Evolutionary conservation across 2,797 vertebrate species (phyloP).

Genomic region (Otolemur crassicaudatus): DNA sequence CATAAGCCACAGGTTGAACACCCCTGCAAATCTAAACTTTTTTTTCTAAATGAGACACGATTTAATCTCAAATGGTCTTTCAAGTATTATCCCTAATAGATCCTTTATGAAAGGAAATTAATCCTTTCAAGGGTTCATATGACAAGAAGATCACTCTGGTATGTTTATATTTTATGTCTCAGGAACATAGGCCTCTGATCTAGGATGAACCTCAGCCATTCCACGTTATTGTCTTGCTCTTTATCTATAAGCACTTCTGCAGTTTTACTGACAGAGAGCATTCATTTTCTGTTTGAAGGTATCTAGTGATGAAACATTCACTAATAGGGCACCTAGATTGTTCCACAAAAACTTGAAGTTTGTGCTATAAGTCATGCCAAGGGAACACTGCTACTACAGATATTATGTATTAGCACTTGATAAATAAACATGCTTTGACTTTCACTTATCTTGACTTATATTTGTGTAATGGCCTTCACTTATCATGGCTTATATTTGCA

Average conservation of each 20-base stretch:
- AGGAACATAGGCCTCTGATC: background rate
- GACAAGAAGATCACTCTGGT: background rate
- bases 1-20: no score
- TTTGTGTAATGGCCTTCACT: background rate
- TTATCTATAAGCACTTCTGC: background rate
- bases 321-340: background rate
- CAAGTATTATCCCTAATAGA: background rate
- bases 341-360: background rate
- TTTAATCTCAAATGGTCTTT: constrained; percentile 32
- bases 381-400: background rate
- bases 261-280: background rate
- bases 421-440: background rate
- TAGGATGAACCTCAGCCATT: background rate
- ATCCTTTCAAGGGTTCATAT: no score
- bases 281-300: background rate
- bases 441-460: background rate
- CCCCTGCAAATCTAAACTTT: background rate
- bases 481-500: background rate
- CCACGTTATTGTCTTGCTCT: background rate
- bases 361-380: background rate
- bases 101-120: no score
- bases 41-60: background rate
- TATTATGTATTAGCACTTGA: background rate
- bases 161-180: background rate
- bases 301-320: background rate